Evolutionary conservation across 2,113 vertebrate species (phyloP), one percentile per base, ranked within the genome.

Genomic region (Silurus asotus): DNA sequence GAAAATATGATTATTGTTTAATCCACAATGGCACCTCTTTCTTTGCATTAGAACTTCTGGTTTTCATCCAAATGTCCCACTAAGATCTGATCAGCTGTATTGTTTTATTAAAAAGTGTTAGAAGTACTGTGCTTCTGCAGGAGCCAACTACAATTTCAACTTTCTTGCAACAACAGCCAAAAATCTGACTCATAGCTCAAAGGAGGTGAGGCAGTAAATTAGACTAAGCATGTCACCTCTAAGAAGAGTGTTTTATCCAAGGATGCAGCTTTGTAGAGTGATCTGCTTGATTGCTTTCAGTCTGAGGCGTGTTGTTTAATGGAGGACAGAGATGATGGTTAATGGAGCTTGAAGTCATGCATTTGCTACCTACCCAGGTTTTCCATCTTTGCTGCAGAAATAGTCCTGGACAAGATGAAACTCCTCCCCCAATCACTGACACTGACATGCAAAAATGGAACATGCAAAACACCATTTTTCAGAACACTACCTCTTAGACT

Each of bases 271-370:
- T 84, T 51, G 56, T 87, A 81, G 75, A 86, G 84, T 81, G 84
- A 85, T 72, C 56, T 88, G 84, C 79, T 83, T 87, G 81, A 82
- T 61, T 84, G 58, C 79, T 70, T 85, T 85, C 70, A 61, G 48
- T 87, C 76, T 85, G 64, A 75, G 28, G 89, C 37, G 64, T 83
- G 86, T 85, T 87, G 83, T 90, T 51, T 87, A 79, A 55, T 81
- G 58, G 48, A 85, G 58, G 56, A 79, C 62, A 65, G 49, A 59
- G 45, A n/a, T 64, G 51, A 13, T 48, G 48, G 81, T 53, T 65
- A 37, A 87, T 85, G 86, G 62, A 85, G 83, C 59, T 81, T 70
- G 19, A 81, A 86, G 67, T 79, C 49, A 87, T 55, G 3, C 53
- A 62, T 74, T 49, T 81, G 49, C 75, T 70, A 77, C 67, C 69